Evolutionary conservation across 2,797 vertebrate genomes (phyloP), one percentile per base, ranked within the genome.

Genomic region (Cirrhinus mrigala): DNA sequence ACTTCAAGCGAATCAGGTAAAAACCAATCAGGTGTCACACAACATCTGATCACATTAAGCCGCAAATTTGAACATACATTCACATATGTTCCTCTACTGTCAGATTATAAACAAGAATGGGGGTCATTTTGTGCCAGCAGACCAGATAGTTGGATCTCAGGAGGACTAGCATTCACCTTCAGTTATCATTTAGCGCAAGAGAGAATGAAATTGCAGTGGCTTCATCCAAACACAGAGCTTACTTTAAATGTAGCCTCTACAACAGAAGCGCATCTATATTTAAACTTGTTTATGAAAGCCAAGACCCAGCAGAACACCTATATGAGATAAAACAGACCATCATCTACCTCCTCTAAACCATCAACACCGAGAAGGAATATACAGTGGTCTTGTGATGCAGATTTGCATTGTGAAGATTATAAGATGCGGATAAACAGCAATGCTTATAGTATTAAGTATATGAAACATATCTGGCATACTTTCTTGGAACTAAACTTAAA

Each of bases 241-340:
- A 64, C 27, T 50, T 83, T 64, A 10, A 75, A 64, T n/a, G 44
- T 75, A 27, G 27, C 14, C 20, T 1, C 70, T 37, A 52, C 44
- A 40, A 74, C 81, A n/a, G 56, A 37, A 50, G 24, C 9, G 1
- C 0, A 27, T 83, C 56, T 82, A 82, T 62, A 83, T 83, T 66
- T 76, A 76, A 76, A 76, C 71, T 40, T 66, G 82, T 83, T 66
- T 83, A 76, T 66, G 46, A 50, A 16, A 75, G 44, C 27, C 6
- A 48, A 76, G 70, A 20, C 22, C 1, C 29, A 20, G 46, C 22
- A 64, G 60, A 54, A 37, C 70, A 74, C 56, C 54, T 11, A 76
- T 66, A 52, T 14, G 70, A 76, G 27, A 50, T 40, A 66, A 52
- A 83, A 66, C 71, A 54, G 71, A 76, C 71, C 56, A 75, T 68